Base-by-base conservation (phyloP, 2,797 vertebrate species). In the Tiaroga cobitis region DNA sequence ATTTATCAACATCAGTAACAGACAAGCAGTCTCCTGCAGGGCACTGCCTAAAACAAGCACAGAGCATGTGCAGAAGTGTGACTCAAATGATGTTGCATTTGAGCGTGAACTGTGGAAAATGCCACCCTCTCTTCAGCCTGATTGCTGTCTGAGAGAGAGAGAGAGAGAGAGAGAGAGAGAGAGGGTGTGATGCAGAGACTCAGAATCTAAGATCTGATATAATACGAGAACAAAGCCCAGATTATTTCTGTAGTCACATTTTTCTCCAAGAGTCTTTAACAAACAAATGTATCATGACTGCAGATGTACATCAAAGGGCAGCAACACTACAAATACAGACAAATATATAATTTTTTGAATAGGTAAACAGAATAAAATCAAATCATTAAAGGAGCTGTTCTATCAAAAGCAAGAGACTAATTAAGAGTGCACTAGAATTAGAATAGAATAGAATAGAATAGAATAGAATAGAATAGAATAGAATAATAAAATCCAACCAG, bases 61-160 rank as follows among this genome's bases (percentile, higher is more conserved):
- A n/a, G 29, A 68, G 32, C 65, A 69, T 69, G 79, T 81, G 79
- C 63, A 69, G 63, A 68, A 81, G 15, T 81, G 46, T 81, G 76
- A 79, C 76, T 65, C 79, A 81, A 81, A 37, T 69, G 32, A 81
- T 81, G 79, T 32, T 54, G 79, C 46, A 24, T 68, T 51, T 51
- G 65, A 81, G 63, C 29, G 13, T 54, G 46, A 81, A 69, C 21
- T 51, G 63, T 81, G 65, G 29, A 68, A 81, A 51, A 69, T 81
- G 79, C 63, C 79, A 69, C 41, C 63, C 43, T 81, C 79, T 81
- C 65, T 69, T 68, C 63, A 81, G 79, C 32, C 43, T 69, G 65
- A 69, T 26, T 69, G 79, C 79, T 51, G 46, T 69, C 29, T 51
- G 39, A 61, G 69, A 24, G 78, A 3, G 29, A 15, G 19, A 19